phyloP scores from a whole-genome alignment of 2,888 invertebrate genomes.

The Himalopsyche japonica region DNA sequence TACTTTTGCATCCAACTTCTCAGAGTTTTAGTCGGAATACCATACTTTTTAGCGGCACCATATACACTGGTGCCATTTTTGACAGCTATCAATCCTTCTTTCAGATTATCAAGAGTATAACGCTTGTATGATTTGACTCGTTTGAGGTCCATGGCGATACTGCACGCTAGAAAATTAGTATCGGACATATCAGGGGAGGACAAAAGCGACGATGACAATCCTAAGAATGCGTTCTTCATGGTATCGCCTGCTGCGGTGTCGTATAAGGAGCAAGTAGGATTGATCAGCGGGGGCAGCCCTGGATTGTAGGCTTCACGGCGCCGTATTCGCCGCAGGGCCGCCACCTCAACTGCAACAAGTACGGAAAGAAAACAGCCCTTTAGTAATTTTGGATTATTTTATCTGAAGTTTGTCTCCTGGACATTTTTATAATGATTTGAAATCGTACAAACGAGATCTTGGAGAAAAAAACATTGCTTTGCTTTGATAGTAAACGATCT shows the following conservation, averaged over 20 bases:
- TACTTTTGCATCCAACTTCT: conserved; percentile 64
- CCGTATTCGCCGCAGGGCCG: conserved; percentile 5
- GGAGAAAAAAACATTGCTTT: too few species aligned
- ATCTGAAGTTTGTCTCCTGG: too few species aligned
- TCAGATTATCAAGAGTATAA: conserved; percentile 57
- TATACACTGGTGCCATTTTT: conserved; percentile 61
- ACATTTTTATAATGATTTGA: too few species aligned
- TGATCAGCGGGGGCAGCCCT: background rate
- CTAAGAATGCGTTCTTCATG: conserved; percentile 19
- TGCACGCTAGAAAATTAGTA: conserved; percentile 8
- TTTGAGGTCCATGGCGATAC: conserved; percentile 49
- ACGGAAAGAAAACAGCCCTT: conserved; percentile 49
- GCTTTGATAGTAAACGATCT: too few species aligned
- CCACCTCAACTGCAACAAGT: conserved; percentile 54
- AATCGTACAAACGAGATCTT: too few species aligned
- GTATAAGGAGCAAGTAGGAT: background rate
- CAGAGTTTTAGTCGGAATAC: conserved; percentile 60
- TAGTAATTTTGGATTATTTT: conserved; percentile 15
- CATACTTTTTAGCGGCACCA: conserved; percentile 61
- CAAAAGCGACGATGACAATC: background rate
- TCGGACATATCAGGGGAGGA: background rate
- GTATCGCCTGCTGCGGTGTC: background rate
- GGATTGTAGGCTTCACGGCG: conserved; percentile 3
- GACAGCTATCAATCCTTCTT: conserved; percentile 58
- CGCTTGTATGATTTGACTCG: conserved; percentile 60